Evolutionary conservation across 2,797 vertebrate genomes (phyloP).

Genomic region (Pseudochromis fuscus): DNA sequence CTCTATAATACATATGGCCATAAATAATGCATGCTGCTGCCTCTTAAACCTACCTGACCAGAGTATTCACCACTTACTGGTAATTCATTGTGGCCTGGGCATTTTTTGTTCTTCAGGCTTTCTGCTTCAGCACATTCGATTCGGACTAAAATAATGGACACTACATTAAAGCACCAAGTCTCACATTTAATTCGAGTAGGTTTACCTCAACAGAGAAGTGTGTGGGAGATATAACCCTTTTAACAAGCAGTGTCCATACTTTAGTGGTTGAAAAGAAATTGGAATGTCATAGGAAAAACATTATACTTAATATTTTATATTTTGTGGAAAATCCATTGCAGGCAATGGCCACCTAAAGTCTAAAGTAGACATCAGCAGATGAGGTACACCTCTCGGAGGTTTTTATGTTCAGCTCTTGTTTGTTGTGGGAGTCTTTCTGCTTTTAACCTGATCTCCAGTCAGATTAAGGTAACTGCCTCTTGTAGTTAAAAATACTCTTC

Average conservation of each 20-base stretch:
- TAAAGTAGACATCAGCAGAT: background rate
- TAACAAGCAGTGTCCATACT: background rate
- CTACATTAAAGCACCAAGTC: background rate
- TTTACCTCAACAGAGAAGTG: background rate
- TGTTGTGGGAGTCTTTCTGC: background rate
- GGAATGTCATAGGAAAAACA: background rate
- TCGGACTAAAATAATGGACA: background rate
- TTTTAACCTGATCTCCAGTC: background rate
- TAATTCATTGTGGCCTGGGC: constrained; percentile 18
- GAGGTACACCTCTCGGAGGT: background rate
- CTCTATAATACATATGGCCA: constrained; percentile 47
- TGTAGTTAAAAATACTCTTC: background rate
- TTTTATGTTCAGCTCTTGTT: background rate
- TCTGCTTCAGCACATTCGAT: background rate
- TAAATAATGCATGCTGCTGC: constrained; percentile 53
- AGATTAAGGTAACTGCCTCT: background rate
- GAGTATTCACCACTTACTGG: constrained; percentile 38
- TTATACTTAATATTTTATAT: constrained; percentile 5
- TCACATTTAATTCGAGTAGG: background rate
- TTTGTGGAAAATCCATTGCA: background rate
- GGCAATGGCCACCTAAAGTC: background rate
- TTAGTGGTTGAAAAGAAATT: background rate
- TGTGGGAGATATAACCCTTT: background rate
- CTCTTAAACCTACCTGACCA: constrained; percentile 41
- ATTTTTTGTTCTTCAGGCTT: background rate